These are phyloP conservation scores for Cottus gobio DNA, from an alignment of 2,113 vertebrate genomes.

Conservation along the genomic window DNA sequence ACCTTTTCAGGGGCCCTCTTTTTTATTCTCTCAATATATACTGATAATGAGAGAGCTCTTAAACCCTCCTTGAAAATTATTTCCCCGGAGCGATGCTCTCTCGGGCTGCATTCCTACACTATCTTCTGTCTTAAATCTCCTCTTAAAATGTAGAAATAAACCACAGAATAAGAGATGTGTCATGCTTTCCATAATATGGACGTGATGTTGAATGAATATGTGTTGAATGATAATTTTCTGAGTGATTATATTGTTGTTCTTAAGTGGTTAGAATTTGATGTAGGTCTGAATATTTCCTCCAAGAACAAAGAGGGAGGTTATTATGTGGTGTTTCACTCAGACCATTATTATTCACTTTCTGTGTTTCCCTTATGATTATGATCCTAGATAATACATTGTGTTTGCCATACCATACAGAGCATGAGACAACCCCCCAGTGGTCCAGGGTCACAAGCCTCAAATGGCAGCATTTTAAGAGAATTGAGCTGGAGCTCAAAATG, in stretches of 20 bases:
- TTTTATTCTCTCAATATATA: conserved; percentile 62
- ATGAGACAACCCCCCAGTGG: conserved; percentile 52
- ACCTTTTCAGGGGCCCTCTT: conserved; percentile 57
- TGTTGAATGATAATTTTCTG: conserved; percentile 27
- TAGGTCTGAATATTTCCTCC: conserved; percentile 21
- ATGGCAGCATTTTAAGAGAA: conserved; percentile 60
- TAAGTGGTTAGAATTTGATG: background rate
- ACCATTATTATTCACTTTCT: conserved; percentile 31
- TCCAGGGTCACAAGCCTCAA: conserved; percentile 65
- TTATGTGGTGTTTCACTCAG: conserved; percentile 38
- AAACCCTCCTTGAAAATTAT: conserved; percentile 47
- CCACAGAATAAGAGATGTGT: background rate
- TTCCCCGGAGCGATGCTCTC: conserved; percentile 17
- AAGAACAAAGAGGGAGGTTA: conserved; percentile 23
- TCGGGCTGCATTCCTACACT: conserved; percentile 36
- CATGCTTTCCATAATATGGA: background rate
- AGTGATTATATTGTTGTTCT: conserved; percentile 10
- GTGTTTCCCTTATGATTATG: conserved; percentile 35
- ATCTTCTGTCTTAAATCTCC: conserved; percentile 29
- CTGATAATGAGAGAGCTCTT: conserved; percentile 68
- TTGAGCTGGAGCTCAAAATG: conserved; percentile 61
- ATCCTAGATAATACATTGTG: conserved; percentile 39
- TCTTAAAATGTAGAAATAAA: conserved; percentile 21
- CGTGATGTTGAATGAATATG: conserved; percentile 5
- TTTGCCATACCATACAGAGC: conserved; percentile 38